Conservation (phyloP, 2,888 invertebrate species). For the Hydropsyche betteni region DNA sequence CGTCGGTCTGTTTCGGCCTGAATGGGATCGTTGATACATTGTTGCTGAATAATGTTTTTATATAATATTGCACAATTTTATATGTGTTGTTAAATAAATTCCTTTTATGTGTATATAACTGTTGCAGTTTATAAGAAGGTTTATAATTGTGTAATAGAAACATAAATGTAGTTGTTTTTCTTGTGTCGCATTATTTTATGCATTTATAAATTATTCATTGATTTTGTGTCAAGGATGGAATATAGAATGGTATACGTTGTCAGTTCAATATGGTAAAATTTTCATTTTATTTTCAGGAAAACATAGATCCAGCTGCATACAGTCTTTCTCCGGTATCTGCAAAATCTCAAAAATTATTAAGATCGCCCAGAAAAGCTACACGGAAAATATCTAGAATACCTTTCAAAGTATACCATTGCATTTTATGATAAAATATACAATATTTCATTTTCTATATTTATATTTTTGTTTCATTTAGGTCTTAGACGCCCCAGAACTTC, state of each 20-base stretch:
- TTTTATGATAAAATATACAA: constrained; percentile 56
- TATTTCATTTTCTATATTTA: constrained; percentile 52
- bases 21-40: too few relatives aligned
- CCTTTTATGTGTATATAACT: too few relatives aligned
- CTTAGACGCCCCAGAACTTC: constrained; percentile 93
- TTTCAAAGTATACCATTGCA: constrained; percentile 75
- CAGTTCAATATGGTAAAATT: not conserved
- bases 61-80: too few relatives aligned
- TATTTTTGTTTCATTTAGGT: constrained; percentile 59
- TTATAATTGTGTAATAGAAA: not conserved
- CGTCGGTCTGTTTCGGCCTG: too few relatives aligned
- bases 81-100: too few relatives aligned
- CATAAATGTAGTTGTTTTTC: not conserved
- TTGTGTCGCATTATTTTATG: not conserved
- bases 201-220: constrained; percentile 2
- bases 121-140: too few relatives aligned
- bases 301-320: constrained; percentile 86
- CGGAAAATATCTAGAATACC: constrained; percentile 98
- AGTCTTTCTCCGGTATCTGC: constrained; percentile 95
- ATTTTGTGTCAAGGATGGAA: constrained; percentile 5
- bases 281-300: constrained; percentile 69
- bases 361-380: constrained; percentile 97
- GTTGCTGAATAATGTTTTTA: too few relatives aligned
- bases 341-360: constrained; percentile 91
- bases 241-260: not conserved